Evolutionary conservation across 2,888 invertebrate genomes (phyloP), one percentile per base, ranked within the genome.

Genomic region (Elmis aenea): DNA sequence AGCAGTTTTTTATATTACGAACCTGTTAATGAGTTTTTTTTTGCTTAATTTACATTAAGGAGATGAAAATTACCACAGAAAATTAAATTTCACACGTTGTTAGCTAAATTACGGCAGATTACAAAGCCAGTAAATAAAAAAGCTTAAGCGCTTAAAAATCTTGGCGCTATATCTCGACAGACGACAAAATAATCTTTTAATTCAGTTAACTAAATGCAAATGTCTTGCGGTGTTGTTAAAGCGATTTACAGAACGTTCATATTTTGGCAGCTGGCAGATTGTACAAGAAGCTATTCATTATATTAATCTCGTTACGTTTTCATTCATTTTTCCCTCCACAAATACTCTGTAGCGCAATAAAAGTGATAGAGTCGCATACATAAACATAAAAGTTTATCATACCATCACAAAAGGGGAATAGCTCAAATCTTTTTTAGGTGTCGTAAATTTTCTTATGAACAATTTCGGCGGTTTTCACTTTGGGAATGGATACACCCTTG

Each of bases 121-220:
- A 38, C 25, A 33, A 34, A 30, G 35, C 25, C 22, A 24, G 39
- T 26, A 35, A 38, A 43, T 39, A 36, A 40, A 36, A 38, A 37
- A 36, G 33, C 42, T 32, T 25, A 30, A 35, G 32, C 35, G 25
- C 28, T 50, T 46, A 47, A 48, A 49, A 51, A 52, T 50, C 50
- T 52, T 48, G 49, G 47, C 49, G 47, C 45, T 46, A 45, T 43
- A 46, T 50, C 46, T 42, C 24, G 49, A 47, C 52, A 44, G 47
- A 45, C 36, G 49, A 48, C 52, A 48, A 51, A 48, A 48, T 52
- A 51, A 52, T 51, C 52, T 50, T 46, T 51, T 52, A 52, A 52
- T 52, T 52, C 52, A 46, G 46, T 51, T 51, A 50, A 48, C 44
- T 43, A 40, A 51, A 51, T 50, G 50, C 51, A 51, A 49, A 49